Evolutionary conservation across 2,113 vertebrate species (phyloP), one percentile per base, ranked within the genome.

Genomic region (Zapornia atra): DNA sequence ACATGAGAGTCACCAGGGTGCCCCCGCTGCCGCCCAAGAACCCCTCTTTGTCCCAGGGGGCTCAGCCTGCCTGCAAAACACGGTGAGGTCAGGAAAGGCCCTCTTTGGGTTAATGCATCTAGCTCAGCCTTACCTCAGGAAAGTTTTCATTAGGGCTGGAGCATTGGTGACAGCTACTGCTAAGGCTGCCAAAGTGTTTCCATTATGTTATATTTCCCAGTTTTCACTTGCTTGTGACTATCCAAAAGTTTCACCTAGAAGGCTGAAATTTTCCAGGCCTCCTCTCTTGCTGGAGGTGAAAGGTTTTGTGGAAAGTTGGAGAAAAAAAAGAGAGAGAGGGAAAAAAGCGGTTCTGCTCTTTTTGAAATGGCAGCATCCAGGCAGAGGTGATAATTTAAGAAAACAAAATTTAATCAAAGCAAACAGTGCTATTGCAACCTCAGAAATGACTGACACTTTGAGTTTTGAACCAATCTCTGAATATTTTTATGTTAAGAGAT

Each of bases 121-220:
- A 50, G 13, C 31, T 42, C 29, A 70, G 68, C 42, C 31, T 89
- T 12, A 3, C 80, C 89, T 94, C 94, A 96, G 93, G 96, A 97
- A 97, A 96, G 94, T 90, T 96, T 94, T 97, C 93, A 91, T 97
- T 97, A 96, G 64, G 59, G 69, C 82, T 92, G 82, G 92, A 96
- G 92, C 38, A 0, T 1, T 82, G 89, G 80, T 95, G 94, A 94
- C 86, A 87, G 93, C 86, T 88, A 8, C 18, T 33, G 59, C 61
- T 72, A 36, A 70, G 71, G 34, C 70, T 96, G 95, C 92, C 95
- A 94, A 57, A 87, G 82, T 65, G 59, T 96, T 97, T 96, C 96
- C 93, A 94, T 96, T 93, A 96, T 94, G 94, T 94, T 96, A 76
- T 87, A 96, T 89, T 77, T 96, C 91, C 50, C 65, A 93, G 81